A percentile compares a stretch with the other conserved stretches of the same genome.
These are phyloP conservation scores for Lycodopsis pacificus DNA, from an alignment of 2,797 vertebrate genomes.

Conservation along the genomic window DNA sequence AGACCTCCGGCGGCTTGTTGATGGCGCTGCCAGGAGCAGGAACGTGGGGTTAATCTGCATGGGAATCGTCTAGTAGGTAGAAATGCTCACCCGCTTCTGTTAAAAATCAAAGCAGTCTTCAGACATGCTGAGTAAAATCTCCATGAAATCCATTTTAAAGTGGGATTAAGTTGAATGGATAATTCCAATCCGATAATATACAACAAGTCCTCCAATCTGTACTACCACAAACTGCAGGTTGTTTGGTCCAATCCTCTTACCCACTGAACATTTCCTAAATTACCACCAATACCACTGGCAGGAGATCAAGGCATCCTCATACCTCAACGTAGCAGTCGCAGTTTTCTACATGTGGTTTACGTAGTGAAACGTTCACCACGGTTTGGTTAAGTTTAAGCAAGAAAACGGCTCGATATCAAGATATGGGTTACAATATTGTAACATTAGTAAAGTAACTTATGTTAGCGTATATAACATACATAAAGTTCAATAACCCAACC, in stretches of 20 bases:
- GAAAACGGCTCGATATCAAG: too few relatives aligned
- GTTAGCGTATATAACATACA: not conserved
- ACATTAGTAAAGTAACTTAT: not conserved
- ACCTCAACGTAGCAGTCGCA: too few relatives aligned
- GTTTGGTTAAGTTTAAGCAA: too few relatives aligned
- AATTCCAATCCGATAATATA: not conserved
- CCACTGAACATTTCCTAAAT: not conserved
- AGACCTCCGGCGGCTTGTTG: not conserved
- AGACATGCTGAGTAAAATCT: not conserved
- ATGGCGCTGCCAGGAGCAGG: not conserved
- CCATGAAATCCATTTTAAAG: conserved; percentile 2
- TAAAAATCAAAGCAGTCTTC: not conserved
- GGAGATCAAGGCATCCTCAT: not conserved
- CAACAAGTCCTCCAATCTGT: not conserved
- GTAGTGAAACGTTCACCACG: too few relatives aligned
- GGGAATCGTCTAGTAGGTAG: conserved; percentile 5
- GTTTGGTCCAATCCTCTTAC: not conserved
- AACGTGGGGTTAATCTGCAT: conserved; percentile 11
- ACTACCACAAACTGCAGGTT: not conserved
- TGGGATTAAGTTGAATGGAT: not conserved
- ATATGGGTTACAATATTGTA: not conserved
- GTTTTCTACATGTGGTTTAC: not conserved
- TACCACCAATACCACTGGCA: not conserved
- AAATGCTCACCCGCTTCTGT: not conserved
- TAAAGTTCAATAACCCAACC: not conserved